Evolutionary conservation across 2,113 vertebrate species (phyloP), one percentile per base, ranked within the genome.

Genomic region (Petromus typicus): DNA sequence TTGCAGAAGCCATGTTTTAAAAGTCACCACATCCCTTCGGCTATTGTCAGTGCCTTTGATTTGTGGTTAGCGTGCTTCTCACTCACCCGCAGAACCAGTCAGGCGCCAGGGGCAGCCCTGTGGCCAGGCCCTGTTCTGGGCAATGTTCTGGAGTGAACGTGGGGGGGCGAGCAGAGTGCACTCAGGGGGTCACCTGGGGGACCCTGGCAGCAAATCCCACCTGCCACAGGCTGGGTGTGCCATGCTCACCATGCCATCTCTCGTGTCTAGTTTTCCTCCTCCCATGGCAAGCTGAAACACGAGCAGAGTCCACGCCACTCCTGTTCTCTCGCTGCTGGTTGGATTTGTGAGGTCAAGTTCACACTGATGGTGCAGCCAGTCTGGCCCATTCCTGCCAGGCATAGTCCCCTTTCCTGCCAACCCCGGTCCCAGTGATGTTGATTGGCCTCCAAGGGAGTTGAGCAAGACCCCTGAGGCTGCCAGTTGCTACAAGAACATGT

Each of bases 161-260:
- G 16, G 4, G 0, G 25, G 32, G 16, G 10, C 6, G 57, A 11
- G n/a, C 16, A 0, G 12, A n/a, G n/a, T n/a, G n/a, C n/a, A n/a
- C n/a, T n/a, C n/a, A n/a, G n/a, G n/a, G n/a, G n/a, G n/a, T n/a
- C n/a, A n/a, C n/a, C 10, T 43, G 7, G 20, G 20, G 51, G 56
- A 73, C 48, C 61, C n/a, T 32, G 12, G 32, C 20, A 32, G 12
- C 59, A 37, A 20, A 45, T 34, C 59, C 67, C 2, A 40, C 37
- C 0, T 0, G 0, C 54, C 43, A 4, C 43, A 8, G 57, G 40
- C 1, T 22, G 34, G 48, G 6, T 37, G 20, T 66, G 5, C 69
- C 43, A 37, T 3, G 2, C 7, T 17, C 3, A 0, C 22, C 76
- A 13, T 48, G 8, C 13, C 40, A 25, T 22, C 75, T 22, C 25